Base-by-base conservation (phyloP, 2,113 vertebrate species). In the Chaetops frenatus region DNA sequence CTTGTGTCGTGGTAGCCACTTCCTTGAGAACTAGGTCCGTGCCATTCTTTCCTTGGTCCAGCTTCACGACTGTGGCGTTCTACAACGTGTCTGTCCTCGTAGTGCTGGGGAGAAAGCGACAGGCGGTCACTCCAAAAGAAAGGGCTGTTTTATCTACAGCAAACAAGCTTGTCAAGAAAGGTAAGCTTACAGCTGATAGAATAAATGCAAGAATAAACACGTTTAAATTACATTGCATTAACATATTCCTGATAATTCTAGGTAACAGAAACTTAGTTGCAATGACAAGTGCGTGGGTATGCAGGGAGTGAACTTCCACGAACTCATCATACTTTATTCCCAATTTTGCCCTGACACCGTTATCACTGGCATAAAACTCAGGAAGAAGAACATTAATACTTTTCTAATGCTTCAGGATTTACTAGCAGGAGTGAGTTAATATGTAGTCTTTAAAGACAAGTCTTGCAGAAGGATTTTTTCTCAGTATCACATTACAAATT, bases 41-140 rank as follows among this genome's bases (percentile, higher is more conserved):
- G 99, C 99, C 99, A 99, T 23, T 99, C 99, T 97, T 99, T 99
- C 90, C 99, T 98, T 96, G 99, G 98, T 87, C 98, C 99, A 86
- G 98, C 62, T 60, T 99, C 99, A 50, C 99, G 98, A 82, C 98
- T 97, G 7, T 99, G 99, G 45, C 99, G 98, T 86, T 99, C 99
- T 45, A 99, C 99, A 4, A 99, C 98, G 7, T 99, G 99, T 33
- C 99, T 98, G 24, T 99, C 98, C 13, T 99, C 99, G 5, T 99
- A 99, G 66, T 99, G 98, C 98, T 99, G 33, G 15, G 10, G 40
- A 90, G 14, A 77, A 48, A 91, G 61, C 0, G 4, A 79, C 0
- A 67, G 36, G 11, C 0, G 33, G 58, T 23, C 24, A 14, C 53
- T 61, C 66, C 73, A 45, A 57, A 25, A 5, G 16, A 36, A 67